A percentile compares a stretch with the other conserved stretches of the same genome.
Conservation (phyloP, 2,888 invertebrate genomes). For the Stegana nigrithorax region DNA sequence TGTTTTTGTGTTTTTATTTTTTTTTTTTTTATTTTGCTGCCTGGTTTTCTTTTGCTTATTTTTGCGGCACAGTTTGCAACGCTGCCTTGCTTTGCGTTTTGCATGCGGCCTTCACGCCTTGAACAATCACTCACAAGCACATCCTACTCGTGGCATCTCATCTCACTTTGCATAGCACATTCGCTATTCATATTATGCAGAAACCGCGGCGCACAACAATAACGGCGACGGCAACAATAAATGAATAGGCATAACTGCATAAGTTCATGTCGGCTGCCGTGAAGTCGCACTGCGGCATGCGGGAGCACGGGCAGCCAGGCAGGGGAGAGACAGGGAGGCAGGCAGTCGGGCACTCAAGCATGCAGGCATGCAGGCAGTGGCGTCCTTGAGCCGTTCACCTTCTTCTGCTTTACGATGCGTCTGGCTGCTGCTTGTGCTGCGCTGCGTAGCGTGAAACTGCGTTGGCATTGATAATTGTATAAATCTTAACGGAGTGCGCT, state of each 20-base stretch:
- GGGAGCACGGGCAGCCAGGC: no score
- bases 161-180: constrained; percentile 1
- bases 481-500: no score
- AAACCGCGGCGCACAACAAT: constrained; percentile 5
- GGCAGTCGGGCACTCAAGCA: no score
- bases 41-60: neutral
- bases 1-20: neutral
- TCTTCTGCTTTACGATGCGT: no score
- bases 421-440: no score
- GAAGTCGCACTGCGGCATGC: no score
- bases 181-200: constrained; percentile 3
- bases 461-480: no score
- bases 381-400: no score
- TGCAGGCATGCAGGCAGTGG: no score
- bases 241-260: constrained; percentile 7
- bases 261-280: neutral
- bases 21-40: neutral
- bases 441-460: no score
- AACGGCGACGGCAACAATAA: neutral
- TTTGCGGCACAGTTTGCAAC: neutral
- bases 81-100: neutral
- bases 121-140: neutral
- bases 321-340: no score
- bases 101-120: constrained; percentile 8
- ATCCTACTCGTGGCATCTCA: neutral